Evolutionary conservation across 1,140 invertebrate genomes (phyloP), one percentile per base, ranked within the genome.

Genomic region (Monochamus saltuarius): DNA sequence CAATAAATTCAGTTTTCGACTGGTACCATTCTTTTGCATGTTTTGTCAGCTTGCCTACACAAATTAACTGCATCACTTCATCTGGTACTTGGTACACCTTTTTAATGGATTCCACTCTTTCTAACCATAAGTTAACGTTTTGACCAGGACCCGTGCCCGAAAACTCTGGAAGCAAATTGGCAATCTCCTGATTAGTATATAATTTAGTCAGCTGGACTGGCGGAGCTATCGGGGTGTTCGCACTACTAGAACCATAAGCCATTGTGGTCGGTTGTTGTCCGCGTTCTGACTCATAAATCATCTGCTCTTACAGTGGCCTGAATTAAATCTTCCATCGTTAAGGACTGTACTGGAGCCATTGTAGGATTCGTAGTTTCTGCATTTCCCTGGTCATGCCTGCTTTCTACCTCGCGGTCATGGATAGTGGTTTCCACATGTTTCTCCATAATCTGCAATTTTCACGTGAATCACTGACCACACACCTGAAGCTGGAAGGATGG

Each of bases 121-220:
- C 34, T 16, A 62, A 13, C 64, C 61, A 59, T n/a, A 29, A 11
- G 10, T 59, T 46, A 34, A 60, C 51, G 39, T 60, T 50, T 10
- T 64, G 29, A 16, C 19, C 19, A 17, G 14, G 13, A 6, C n/a
- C 38, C 13, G 14, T 11, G n/a, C 43, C 43, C 14, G n/a, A 16
- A 54, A 49, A 59, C 34, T 57, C 55, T 7, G 53, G 38, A 43
- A 50, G 29, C 10, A 51, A 19, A 7, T 36, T 29, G 9, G 38
- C 1, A 11, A 62, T 29, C 57, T 51, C 54, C 13, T n/a, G 19
- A 22, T 43, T 62, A 16, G 36, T 56, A 61, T 7, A 29, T 29
- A 29, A 29, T 29, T 29, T 29, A 6, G n/a, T n/a, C n/a, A n/a
- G n/a, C n/a, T n/a, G n/a, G n/a, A 6, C 22, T 29, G 22, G 22